These are phyloP conservation scores for Tribolium castaneum DNA, from an alignment of 1,140 invertebrate species.

Conservation along the genomic window DNA sequence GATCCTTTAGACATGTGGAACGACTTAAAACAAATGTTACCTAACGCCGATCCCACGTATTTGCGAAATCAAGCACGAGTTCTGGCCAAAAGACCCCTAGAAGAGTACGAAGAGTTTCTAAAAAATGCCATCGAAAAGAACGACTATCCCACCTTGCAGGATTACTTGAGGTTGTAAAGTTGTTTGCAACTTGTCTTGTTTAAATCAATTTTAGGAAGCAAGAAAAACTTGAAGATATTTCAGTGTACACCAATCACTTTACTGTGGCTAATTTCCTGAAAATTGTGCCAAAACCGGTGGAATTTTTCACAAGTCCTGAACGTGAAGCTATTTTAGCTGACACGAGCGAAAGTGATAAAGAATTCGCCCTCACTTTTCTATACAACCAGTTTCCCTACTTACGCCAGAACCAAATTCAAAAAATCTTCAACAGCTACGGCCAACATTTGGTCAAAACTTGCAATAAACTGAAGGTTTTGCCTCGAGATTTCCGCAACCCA, in stretches of 20 bases:
- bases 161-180: no score
- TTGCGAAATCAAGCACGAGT: no score
- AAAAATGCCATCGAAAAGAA: no score
- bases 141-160: no score
- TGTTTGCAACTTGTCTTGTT: no score
- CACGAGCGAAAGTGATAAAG: slow-evolving; percentile 47
- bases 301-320: slow-evolving; percentile 65
- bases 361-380: slow-evolving; percentile 61
- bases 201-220: no score
- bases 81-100: no score
- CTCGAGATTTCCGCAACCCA: slow-evolving; percentile 54
- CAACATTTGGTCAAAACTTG: slow-evolving; percentile 50
- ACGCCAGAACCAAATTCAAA: slow-evolving; percentile 55
- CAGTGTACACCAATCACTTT: slow-evolving; percentile 64
- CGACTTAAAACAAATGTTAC: no score
- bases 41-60: no score
- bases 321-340: slow-evolving; percentile 49
- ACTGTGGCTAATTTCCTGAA: slow-evolving; percentile 67
- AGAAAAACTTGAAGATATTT: neutral
- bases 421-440: slow-evolving; percentile 51
- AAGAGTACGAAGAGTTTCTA: no score
- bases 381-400: slow-evolving; percentile 56
- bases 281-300: slow-evolving; percentile 68
- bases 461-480: slow-evolving; percentile 45
- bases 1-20: no score